Evolutionary conservation across 1,140 invertebrate genomes (phyloP).

Genomic region (Halyomorpha halys): DNA sequence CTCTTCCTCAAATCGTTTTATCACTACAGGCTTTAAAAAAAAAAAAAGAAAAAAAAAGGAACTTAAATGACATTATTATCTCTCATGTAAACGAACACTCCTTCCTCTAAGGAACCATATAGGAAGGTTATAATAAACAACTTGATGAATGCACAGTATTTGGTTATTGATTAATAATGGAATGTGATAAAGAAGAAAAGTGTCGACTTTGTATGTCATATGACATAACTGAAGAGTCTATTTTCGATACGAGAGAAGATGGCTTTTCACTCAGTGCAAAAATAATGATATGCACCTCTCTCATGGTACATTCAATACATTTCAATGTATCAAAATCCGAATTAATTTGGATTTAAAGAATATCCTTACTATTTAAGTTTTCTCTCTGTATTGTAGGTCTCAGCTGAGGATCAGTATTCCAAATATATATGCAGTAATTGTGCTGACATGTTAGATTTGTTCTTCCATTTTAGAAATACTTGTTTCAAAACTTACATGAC

Average conservation of each 20-base stretch:
- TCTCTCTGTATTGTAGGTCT: not conserved
- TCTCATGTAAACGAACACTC: too few relatives aligned
- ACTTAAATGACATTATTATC: too few relatives aligned
- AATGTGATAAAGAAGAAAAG: not conserved
- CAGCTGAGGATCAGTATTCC: constrained; percentile 1
- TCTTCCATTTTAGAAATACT: constrained; percentile 11
- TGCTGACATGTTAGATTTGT: constrained; percentile 11
- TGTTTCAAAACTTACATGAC: constrained; percentile 15
- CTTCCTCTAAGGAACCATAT: too few relatives aligned
- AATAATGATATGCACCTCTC: constrained; percentile 15
- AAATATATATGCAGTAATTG: constrained; percentile 18
- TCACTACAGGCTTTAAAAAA: too few relatives aligned
- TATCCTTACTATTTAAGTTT: not conserved
- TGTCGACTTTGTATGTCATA: constrained; percentile 11
- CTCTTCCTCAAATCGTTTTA: too few relatives aligned
- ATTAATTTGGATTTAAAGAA: not conserved
- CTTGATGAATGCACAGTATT: too few relatives aligned
- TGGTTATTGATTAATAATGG: not conserved
- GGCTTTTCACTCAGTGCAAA: not conserved
- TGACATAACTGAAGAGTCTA: constrained; percentile 1
- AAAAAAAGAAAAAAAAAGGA: too few relatives aligned
- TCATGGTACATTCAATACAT: not conserved
- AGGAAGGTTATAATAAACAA: too few relatives aligned
- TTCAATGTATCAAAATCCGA: not conserved
- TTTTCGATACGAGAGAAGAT: constrained; percentile 7